Evolutionary conservation across 2,888 invertebrate genomes (phyloP).

Genomic region (Nasonovia ribisnigri): DNA sequence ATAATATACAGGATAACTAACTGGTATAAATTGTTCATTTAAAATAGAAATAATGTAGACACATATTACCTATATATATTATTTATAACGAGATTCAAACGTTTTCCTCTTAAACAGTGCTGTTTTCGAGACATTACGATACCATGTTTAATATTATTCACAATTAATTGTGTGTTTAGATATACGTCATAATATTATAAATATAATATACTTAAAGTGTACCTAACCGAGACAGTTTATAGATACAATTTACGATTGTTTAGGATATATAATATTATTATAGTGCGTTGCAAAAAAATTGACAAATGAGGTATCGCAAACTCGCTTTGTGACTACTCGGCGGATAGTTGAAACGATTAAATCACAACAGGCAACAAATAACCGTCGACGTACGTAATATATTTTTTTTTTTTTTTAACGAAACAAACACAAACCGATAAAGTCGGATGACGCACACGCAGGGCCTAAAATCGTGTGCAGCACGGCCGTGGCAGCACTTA

Average conservation of each 20-base stretch:
- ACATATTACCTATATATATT: not conserved
- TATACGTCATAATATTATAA: not conserved
- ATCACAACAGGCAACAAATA: not conserved
- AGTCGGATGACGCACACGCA: not conserved
- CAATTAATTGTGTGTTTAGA: not conserved
- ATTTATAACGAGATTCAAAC: not conserved
- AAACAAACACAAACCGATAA: not conserved
- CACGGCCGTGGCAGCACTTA: not conserved
- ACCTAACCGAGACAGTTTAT: not conserved
- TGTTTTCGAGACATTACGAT: not conserved
- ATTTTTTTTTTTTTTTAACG: not conserved
- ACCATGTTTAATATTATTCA: not conserved
- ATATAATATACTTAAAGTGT: not conserved
- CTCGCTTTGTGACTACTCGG: not conserved
- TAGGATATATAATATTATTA: not conserved
- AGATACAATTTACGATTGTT: not conserved
- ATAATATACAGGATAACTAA: not conserved
- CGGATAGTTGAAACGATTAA: not conserved
- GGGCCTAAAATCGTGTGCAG: not conserved
- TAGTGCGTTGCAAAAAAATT: not conserved
- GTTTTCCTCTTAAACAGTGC: not conserved
- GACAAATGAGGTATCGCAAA: not conserved
- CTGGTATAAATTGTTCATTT: not conserved
- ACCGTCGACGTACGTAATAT: not conserved
- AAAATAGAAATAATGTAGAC: not conserved